phyloP scores from a whole-genome alignment of 2,797 vertebrate species.

The Potorous gilbertii region DNA sequence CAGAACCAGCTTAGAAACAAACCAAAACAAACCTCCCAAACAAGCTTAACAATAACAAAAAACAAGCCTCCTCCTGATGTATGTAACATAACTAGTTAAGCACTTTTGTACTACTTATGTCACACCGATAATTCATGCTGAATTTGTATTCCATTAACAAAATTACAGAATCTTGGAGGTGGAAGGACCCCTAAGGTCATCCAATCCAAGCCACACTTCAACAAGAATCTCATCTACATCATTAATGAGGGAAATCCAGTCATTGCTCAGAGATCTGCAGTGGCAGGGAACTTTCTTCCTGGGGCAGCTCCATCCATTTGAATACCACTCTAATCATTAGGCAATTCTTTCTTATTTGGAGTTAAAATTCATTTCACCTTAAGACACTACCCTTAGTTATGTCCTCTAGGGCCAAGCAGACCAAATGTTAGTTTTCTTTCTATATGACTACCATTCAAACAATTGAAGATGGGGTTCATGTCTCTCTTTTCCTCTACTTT shows the following conservation, averaged over 20 bases:
- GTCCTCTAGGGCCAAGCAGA: background rate
- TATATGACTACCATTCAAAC: background rate
- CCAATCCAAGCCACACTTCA: background rate
- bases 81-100: background rate
- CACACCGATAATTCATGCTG: background rate
- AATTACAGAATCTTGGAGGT: background rate
- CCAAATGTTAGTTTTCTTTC: background rate
- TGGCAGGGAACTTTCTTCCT: background rate
- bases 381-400: no score
- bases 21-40: background rate
- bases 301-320: background rate
- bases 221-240: background rate
- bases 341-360: background rate
- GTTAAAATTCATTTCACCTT: background rate
- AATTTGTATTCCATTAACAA: background rate
- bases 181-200: background rate
- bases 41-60: background rate
- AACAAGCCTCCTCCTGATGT: background rate
- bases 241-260: background rate
- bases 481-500: background rate
- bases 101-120: background rate
- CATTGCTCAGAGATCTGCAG: background rate
- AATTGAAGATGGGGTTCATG: background rate
- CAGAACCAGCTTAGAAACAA: background rate
- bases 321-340: background rate